These are phyloP conservation scores for Phrynosoma blainvillii DNA, from an alignment of 2,113 vertebrate species.

Conservation along the genomic window DNA sequence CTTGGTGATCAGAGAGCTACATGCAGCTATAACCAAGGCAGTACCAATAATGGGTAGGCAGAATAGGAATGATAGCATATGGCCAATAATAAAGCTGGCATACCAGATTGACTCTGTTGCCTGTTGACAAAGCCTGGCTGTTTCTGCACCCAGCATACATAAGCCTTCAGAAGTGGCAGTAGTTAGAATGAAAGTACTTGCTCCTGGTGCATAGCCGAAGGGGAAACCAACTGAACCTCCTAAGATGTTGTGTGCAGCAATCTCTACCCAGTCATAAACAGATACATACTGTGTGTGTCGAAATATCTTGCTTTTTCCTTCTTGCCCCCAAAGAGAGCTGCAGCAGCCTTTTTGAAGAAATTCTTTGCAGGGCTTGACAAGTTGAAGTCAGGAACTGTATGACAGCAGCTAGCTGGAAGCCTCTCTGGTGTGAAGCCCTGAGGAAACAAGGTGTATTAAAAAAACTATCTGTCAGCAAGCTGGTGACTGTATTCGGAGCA, in stretches of 20 bases:
- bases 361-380: constrained; percentile 96
- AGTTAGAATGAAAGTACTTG: not conserved
- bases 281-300: constrained; percentile 89
- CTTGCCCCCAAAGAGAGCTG: constrained; percentile 95
- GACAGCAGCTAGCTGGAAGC: constrained; percentile 92
- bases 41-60: not conserved
- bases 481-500: not conserved
- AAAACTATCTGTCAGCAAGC: constrained; percentile 28
- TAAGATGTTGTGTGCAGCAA: not conserved
- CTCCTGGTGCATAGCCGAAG: not conserved
- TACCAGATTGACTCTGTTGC: not conserved
- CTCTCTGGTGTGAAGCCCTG: constrained; percentile 97
- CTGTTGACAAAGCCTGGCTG: not conserved
- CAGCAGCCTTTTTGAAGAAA: constrained; percentile 97
- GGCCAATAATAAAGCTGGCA: not conserved
- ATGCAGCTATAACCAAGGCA: not conserved
- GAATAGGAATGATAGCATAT: too few species aligned
- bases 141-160: not conserved
- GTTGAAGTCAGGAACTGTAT: constrained; percentile 94
- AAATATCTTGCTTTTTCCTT: constrained; percentile 97
- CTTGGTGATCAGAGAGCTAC: fast-evolving
- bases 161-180: not conserved
- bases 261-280: not conserved
- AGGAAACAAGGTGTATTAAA: not conserved
- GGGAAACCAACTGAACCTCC: not conserved